A percentile compares a stretch with the other conserved stretches of the same genome.
Conservation (phyloP, 2,888 invertebrate genomes). For the Cyclophora albipunctata region DNA sequence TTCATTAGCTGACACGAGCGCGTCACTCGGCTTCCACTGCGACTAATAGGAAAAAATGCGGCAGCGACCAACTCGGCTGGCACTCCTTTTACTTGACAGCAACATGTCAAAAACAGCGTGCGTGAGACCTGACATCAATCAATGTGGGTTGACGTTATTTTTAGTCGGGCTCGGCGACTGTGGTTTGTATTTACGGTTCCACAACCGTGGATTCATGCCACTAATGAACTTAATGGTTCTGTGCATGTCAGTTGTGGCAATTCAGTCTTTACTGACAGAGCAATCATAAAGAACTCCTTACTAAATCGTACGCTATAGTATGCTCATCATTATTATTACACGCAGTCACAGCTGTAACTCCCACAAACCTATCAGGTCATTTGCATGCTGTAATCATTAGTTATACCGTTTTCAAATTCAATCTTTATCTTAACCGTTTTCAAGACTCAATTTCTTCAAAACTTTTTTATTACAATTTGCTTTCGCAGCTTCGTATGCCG, state of each 20-base stretch:
- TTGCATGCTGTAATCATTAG: too few relatives aligned
- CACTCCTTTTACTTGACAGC: constrained; percentile 58
- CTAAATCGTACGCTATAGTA: not conserved
- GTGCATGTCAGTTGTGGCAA: constrained; percentile 6
- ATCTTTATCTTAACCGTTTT: too few relatives aligned
- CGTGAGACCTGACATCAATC: constrained; percentile 65
- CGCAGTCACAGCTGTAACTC: too few relatives aligned
- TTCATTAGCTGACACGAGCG: constrained; percentile 50
- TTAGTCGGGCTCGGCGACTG: constrained; percentile 39
- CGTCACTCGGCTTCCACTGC: constrained; percentile 38
- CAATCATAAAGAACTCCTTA: not conserved
- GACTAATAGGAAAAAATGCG: constrained; percentile 45
- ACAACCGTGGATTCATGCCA: constrained; percentile 17
- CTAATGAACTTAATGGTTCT: constrained; percentile 20
- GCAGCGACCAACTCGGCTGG: constrained; percentile 41
- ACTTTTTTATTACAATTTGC: too few relatives aligned
- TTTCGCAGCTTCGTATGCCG: constrained; percentile 3
- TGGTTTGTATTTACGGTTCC: constrained; percentile 31
- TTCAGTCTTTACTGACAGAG: constrained; percentile 2
- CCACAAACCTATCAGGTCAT: too few relatives aligned
- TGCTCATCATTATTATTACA: too few relatives aligned
- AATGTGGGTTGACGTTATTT: constrained; percentile 60
- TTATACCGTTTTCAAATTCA: too few relatives aligned
- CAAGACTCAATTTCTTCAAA: too few relatives aligned
- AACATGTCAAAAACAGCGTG: constrained; percentile 60